Percentiles rank a stretch among this genome's conserved stretches.
Evolutionary conservation across 2,888 invertebrate species (phyloP).

Genomic region (Clunio marinus): DNA sequence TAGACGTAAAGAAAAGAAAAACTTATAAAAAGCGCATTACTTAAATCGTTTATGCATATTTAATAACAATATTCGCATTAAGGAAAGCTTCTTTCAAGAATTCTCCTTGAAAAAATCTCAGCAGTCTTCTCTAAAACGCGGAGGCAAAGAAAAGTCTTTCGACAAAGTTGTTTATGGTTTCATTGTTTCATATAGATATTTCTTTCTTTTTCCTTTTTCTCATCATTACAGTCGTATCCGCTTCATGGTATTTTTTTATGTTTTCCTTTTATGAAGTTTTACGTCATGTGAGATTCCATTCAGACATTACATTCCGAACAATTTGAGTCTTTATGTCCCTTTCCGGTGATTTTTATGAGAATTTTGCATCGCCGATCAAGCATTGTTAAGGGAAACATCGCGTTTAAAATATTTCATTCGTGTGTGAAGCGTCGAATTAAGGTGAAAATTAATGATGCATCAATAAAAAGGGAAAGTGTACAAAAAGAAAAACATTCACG

Average conservation of each 20-base stretch:
- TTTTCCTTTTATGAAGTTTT: not conserved
- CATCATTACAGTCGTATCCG: not conserved
- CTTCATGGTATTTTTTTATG: not conserved
- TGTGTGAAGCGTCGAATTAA: not conserved
- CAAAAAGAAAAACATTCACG: not conserved
- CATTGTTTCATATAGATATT: no score
- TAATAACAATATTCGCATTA: no score
- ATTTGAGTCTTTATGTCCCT: not conserved
- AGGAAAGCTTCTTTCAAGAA: no score
- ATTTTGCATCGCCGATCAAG: not conserved
- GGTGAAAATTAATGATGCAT: not conserved
- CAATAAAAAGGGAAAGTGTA: not conserved
- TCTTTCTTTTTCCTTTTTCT: no score
- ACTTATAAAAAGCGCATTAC: no score
- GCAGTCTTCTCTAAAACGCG: no score
- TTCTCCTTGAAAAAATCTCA: no score
- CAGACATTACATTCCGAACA: not conserved
- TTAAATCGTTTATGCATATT: no score
- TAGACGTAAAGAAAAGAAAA: no score
- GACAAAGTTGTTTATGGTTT: no score
- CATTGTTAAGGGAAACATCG: not conserved
- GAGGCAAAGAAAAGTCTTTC: no score
- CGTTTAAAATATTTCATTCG: not conserved
- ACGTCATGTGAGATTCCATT: not conserved
- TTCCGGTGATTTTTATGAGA: constrained; percentile 6